These are phyloP conservation scores for Spisula solida DNA, from an alignment of 2,888 invertebrate species.

Conservation along the genomic window DNA sequence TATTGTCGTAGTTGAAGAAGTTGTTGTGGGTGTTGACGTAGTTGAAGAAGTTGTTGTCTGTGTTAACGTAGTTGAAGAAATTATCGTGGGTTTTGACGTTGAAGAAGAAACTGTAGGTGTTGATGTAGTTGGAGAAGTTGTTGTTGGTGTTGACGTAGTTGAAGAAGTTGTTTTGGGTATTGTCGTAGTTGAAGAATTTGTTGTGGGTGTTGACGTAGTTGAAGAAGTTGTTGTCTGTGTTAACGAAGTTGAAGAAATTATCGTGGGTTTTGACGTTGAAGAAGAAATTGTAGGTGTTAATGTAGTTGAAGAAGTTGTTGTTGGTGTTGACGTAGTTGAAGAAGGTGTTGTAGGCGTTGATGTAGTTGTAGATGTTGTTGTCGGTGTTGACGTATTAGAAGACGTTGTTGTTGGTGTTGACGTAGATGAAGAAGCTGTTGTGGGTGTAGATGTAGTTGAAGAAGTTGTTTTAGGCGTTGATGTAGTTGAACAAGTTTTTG, in stretches of 20 bases:
- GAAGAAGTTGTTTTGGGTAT: too few relatives aligned
- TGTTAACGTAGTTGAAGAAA: too few relatives aligned
- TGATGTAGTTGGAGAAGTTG: neutral
- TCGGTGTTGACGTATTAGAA: neutral
- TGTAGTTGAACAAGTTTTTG: neutral
- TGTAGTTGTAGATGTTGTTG: neutral
- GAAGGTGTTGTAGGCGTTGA: slow-evolving; percentile 32
- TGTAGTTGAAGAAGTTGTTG: neutral
- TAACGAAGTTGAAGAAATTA: too few relatives aligned
- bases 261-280: too few relatives aligned
- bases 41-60: too few relatives aligned
- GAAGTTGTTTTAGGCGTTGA: slow-evolving; percentile 7
- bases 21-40: neutral
- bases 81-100: too few relatives aligned
- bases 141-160: neutral
- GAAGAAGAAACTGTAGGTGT: neutral
- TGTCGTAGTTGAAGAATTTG: too few relatives aligned
- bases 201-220: neutral
- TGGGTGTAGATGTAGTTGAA: slow-evolving; percentile 5
- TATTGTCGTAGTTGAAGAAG: neutral
- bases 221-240: too few relatives aligned
- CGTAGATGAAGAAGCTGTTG: slow-evolving; percentile 11
- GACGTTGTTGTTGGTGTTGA: slow-evolving; percentile 18
- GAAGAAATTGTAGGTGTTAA: neutral
- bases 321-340: neutral